Base-by-base conservation (phyloP, 2,113 vertebrate species). In the Leptobrachium ailaonicum region DNA sequence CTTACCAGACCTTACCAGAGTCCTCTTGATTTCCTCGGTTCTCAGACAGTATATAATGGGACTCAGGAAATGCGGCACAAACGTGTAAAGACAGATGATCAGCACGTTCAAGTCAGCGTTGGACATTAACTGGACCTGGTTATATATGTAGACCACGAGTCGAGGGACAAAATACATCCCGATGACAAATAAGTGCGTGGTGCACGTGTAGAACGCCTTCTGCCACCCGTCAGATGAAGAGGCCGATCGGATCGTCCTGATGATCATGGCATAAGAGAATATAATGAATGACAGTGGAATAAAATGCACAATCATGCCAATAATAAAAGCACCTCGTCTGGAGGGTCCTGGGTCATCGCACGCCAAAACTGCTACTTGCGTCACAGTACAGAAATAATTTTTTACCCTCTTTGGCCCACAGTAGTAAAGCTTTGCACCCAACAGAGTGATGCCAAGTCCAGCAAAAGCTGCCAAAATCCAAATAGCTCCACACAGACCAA, bases 371-470 rank as follows among this genome's bases (percentile, higher is more conserved):
- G 83, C 60, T 20, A 88, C 66, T 40, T 75, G 54, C 8, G 82
- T 83, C 20, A 83, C 75, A 43, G 84, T 83, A 74, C 85, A 88
- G 0, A 85, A 85, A 68, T 84, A 87, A 6, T 84, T 87, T 1
- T 85, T 81, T 0, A 88, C 42, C 41, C 81, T 63, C 54, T 88
- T 88, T 50, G 83, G 83, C 20, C 87, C 85, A 82, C 86, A 89
- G 62, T 87, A 89, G 6, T 82, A 75, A 11, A 89, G 80, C 1
- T n/a, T 9, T 62, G 84, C n/a, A 82, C 67, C 9, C 78, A 82
- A 75, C 83, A 84, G 10, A 75, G 83, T 60, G 85, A 20, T 67
- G 82, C 81, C 44, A 74, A 84, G 7, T 79, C 69, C 14, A 84
- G 84, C 13, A 83, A 82, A 3, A 84, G 64, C 6, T 83, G 84